phyloP scores from a whole-genome alignment of 2,888 invertebrate species.

The Sphinx pinastri region DNA sequence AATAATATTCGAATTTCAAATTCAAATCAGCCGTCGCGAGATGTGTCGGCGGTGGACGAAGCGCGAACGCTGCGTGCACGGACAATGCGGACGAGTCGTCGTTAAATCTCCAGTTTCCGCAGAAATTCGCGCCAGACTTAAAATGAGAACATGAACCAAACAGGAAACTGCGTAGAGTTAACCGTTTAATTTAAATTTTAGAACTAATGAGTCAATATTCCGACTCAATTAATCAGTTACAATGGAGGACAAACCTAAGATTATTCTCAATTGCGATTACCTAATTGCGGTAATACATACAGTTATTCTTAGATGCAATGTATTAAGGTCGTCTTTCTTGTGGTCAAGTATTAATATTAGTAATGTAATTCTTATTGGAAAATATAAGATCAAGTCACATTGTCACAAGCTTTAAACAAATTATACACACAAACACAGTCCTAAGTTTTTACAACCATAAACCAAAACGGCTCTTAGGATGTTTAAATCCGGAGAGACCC shows the following conservation, averaged over 20 bases:
- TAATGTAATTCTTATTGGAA: no score
- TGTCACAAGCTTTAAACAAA: no score
- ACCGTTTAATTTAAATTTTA: slow-evolving; percentile 3
- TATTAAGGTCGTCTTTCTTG: no score
- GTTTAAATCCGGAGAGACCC: slow-evolving; percentile 50
- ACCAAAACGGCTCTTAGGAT: slow-evolving; percentile 37
- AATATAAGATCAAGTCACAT: no score
- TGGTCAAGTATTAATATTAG: no score
- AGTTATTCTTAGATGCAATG: no score
- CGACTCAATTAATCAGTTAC: neutral
- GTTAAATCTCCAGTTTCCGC: slow-evolving; percentile 79
- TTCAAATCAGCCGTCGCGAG: slow-evolving; percentile 75
- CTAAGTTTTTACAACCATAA: neutral
- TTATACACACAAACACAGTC: no score
- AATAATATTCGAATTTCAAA: slow-evolving; percentile 46
- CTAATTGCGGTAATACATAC: no score
- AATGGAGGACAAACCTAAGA: no score
- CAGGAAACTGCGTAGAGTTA: slow-evolving; percentile 33
- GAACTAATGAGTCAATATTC: neutral
- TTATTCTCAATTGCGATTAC: no score
- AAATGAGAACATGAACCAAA: slow-evolving; percentile 69
- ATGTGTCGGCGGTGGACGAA: slow-evolving; percentile 57
- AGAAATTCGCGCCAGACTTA: slow-evolving; percentile 75
- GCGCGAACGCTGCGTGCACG: slow-evolving; percentile 69
- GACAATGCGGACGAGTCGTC: slow-evolving; percentile 80